phyloP scores from a whole-genome alignment of 2,888 invertebrate genomes.

The Drosophila sordidapex region DNA sequence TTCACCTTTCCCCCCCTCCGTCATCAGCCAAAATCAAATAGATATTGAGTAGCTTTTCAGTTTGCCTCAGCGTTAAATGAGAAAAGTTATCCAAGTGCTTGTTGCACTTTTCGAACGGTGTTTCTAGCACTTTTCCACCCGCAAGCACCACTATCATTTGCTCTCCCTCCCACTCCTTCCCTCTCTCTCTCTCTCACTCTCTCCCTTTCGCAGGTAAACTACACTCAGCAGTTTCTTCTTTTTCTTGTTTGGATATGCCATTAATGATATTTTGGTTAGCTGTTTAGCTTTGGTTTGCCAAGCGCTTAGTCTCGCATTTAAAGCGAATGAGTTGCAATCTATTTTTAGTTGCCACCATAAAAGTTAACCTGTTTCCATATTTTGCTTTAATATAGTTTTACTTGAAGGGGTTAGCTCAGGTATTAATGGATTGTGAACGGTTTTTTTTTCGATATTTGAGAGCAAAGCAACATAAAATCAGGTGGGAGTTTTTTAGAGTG shows the following conservation, averaged over 20 bases:
- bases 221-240: slow-evolving; percentile 28
- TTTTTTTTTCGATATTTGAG: neutral
- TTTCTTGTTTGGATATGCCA: slow-evolving; percentile 30
- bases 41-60: slow-evolving; percentile 80
- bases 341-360: slow-evolving; percentile 33
- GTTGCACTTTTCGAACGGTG: slow-evolving; percentile 69
- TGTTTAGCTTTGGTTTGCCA: slow-evolving; percentile 55
- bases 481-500: neutral
- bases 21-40: slow-evolving; percentile 63
- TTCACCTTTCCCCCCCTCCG: neutral
- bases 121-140: slow-evolving; percentile 25
- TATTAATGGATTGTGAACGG: neutral
- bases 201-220: slow-evolving; percentile 51
- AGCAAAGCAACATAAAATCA: neutral
- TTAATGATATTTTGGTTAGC: slow-evolving; percentile 69
- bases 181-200: neutral
- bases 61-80: slow-evolving; percentile 76
- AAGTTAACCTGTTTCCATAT: slow-evolving; percentile 16
- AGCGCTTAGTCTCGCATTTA: slow-evolving; percentile 23
- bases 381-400: slow-evolving; percentile 6
- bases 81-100: slow-evolving; percentile 77
- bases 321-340: slow-evolving; percentile 42
- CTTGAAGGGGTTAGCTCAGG: neutral
- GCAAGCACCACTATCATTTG: slow-evolving; percentile 23
- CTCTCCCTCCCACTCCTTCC: neutral